Evolutionary conservation across 92 coral and sea anemone genomes (phyloP), one percentile per base, ranked within the genome.

Genomic region (Paragorgia papillata): DNA sequence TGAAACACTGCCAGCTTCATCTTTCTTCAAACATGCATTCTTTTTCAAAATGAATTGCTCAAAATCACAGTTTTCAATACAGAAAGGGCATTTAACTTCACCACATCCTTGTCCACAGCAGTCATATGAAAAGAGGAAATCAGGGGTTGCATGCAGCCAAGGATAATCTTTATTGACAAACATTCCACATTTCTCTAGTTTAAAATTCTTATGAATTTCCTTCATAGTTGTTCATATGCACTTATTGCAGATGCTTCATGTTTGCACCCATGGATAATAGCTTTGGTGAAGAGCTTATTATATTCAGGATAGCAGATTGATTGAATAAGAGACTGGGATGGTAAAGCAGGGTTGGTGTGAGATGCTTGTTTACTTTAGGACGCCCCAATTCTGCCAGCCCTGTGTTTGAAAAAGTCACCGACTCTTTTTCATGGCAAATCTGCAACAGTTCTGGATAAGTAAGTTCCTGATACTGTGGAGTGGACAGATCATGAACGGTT

Each of bases 331-430:
- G 79, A 62, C 56, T 74, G 86, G 26, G 89, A 85, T 17, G 89
- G 89, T 24, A 29, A 33, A 15, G 85, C 70, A 8, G 65, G 77
- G 58, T 80, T 41, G 12, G 79, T 44, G 54, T 50, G 29, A 61
- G 63, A 55, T 55, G 73, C 85, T 34, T 69, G 57, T 31, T 57
- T 55, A 68, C 85, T 21, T 20, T 56, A 59, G 30, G 89, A 85
- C 24, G 89, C 89, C n/a, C 86, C 86, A 66, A 80, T 80, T 56
- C 85, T 54, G 25, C 84, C 66, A 62, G 78, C 80, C 21, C 84
- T 46, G 65, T 85, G 80, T 20, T 50, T 49, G 60, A 79, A 77
- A 59, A 84, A 79, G 48, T 34, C 37, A 33, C 33, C 46, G n/a
- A 51, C 80, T 69, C 76, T 37, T 37, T 22, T 51, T 51, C 58